Base-by-base conservation (phyloP, 1,140 invertebrate genomes). In the Saxidomus purpurata region DNA sequence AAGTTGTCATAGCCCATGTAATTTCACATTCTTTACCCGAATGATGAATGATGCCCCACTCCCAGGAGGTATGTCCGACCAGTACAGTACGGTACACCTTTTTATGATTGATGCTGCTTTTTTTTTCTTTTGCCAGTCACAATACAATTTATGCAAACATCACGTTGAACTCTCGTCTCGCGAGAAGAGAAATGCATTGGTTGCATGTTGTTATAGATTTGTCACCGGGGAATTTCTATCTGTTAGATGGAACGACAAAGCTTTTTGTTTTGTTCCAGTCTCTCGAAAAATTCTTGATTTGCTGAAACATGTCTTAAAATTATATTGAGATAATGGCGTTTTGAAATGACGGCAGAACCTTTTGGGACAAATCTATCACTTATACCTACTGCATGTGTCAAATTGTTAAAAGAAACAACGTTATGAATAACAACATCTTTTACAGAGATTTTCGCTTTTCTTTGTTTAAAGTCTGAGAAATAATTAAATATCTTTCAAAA, bases 101-200 rank as follows among this genome's bases (percentile, higher is more conserved):
- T 67, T 31, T 38, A 59, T 71, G 67, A 71, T 71, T 71, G 67
- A 71, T 71, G 36, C 17, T 71, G 67, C 36, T 36, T 71, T 40
- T 71, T 2, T 71, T 36, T 71, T 71, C 34, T 36, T 40, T 71
- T 40, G 6, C 34, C 17, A 38, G 67, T 71, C 67, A 71, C 67
- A 71, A 71, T 34, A 71, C 67, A 71, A 71, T 36, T 71, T 71
- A 71, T 71, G 67, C 67, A 71, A 38, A 40, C 67, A 28, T 71
- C 67, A 71, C 25, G 9, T 4, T 9, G 4, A 25, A 28, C n/a
- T 28, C 6, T 4, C 19, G n/a, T 28, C 36, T 71, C 34, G 61
- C 28, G 67, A 71, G 67, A 71, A 31, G 67, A 71, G 67, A 71
- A 71, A 71, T 38, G 36, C 67, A 71, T 22, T 36, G 8, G 9